Conservation (phyloP, 2,888 invertebrate genomes). For the Idaea dimidiata region DNA sequence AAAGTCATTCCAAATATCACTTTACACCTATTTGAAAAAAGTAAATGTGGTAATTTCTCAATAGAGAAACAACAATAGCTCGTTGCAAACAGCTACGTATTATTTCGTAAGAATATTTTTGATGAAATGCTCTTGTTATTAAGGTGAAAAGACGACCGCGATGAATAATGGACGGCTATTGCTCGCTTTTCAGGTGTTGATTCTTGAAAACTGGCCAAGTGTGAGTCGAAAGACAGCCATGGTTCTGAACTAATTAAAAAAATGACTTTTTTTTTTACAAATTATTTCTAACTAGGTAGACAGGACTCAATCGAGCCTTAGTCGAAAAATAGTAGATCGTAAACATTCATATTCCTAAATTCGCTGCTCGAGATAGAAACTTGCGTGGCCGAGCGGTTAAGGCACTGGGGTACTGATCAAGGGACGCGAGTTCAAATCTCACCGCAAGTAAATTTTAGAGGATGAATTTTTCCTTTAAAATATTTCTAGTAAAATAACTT, state of each 20-base stretch:
- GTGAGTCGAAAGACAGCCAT: background rate
- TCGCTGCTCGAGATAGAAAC: no score
- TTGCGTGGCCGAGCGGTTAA: no score
- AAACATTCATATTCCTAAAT: no score
- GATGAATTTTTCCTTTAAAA: no score
- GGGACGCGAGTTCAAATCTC: no score
- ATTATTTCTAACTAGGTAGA: no score
- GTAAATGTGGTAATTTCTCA: constrained; percentile 34
- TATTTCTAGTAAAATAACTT: no score
- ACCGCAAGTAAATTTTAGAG: no score
- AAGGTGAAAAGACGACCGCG: constrained; percentile 32
- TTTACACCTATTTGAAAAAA: constrained; percentile 29
- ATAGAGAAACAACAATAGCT: constrained; percentile 35
- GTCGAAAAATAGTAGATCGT: no score
- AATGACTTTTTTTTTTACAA: no score
- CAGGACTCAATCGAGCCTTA: no score
- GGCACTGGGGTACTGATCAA: no score
- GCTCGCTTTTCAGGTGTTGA: constrained; percentile 6
- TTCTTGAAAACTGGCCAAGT: constrained; percentile 10
- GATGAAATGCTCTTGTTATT: constrained; percentile 34
- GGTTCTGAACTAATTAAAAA: background rate
- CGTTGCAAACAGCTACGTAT: constrained; percentile 39
- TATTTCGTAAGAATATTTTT: constrained; percentile 36
- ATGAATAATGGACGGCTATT: constrained; percentile 1
- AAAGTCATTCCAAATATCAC: background rate